Conservation (phyloP, 1,140 invertebrate species). For the Drosophila guanche region DNA sequence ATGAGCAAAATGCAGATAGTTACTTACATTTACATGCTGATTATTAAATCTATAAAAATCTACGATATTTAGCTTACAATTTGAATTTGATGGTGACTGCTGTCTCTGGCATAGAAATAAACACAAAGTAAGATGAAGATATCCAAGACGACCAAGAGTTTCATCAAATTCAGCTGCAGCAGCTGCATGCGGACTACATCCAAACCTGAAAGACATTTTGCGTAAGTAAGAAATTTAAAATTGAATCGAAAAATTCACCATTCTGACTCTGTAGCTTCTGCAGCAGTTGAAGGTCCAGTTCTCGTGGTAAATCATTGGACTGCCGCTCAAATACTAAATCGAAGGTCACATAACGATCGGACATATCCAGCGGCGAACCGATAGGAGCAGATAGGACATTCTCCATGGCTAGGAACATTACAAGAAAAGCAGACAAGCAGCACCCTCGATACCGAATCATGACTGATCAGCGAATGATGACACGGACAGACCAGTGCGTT, state of each 20-base stretch:
- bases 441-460: slow-evolving; percentile 12
- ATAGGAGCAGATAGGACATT: not conserved
- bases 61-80: not conserved
- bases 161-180: slow-evolving; percentile 58
- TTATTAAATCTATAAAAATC: too few relatives aligned
- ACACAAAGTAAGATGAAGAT: slow-evolving; percentile 39
- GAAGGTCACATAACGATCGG: not conserved
- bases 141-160: slow-evolving; percentile 51
- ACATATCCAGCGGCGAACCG: not conserved
- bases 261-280: slow-evolving; percentile 9
- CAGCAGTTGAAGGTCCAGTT: slow-evolving; percentile 25
- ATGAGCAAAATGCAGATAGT: too few relatives aligned
- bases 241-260: slow-evolving; percentile 18
- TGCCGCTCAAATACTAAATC: not conserved
- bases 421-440: not conserved
- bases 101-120: slow-evolving; percentile 13
- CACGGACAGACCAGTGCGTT: not conserved
- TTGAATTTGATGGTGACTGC: not conserved
- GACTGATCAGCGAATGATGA: not conserved
- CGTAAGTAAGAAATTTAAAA: not conserved
- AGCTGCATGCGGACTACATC: slow-evolving; percentile 43
- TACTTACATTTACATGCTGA: too few relatives aligned
- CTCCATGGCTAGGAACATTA: not conserved
- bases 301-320: not conserved
- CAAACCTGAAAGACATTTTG: slow-evolving; percentile 13